Base-by-base conservation (phyloP, 37 sponge, comb jelly and placozoan genomes). In the Cladorhizidae sp. region DNA sequence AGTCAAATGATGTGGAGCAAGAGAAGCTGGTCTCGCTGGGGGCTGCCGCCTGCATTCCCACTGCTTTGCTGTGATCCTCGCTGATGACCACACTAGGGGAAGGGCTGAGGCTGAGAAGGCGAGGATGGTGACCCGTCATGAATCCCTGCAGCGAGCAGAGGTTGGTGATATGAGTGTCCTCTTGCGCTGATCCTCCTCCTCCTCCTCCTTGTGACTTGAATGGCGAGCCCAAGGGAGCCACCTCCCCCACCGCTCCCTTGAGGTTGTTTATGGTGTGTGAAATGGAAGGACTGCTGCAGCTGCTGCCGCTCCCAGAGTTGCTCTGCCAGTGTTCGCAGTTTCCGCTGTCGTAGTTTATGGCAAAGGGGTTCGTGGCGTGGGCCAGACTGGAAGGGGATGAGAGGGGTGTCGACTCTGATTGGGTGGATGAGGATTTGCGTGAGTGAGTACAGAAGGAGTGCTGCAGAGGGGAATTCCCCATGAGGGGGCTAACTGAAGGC, bases 311-410 rank as follows among this genome's bases (percentile, higher is more conserved):
- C 14, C 70, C 52, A 22, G 65, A 51, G 45, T 63, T 32, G 51
- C 71, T 70, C 51, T 81, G 72, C 73, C 73, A 81, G 51, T 81
- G 79, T 18, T 78, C 79, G 21, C 62, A 58, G 67, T 67, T 71
- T 31, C 82, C 82, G 39, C 73, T 81, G 63, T 81, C 82, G 51
- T 81, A 81, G 33, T 81, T 81, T 32, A 72, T n/a, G n/a, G 82
- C 82, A 72, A 81, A 81, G 18, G 82, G 82, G 51, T 81, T 81
- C 40, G 36, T 33, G 40, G 70, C 21, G 41, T 56, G 69, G 57
- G 33, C 23, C 70, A 80, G 71, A 28, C 82, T 81, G 63, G 82
- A 81, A 36, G 82, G 82, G 20, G 82, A 81, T 50, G 82, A 81
- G 72, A 81, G 82, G 35, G 82, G 82, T 35, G 82, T 81, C 23